Evolutionary conservation across 2,797 vertebrate genomes (phyloP), one percentile per base, ranked within the genome.

Genomic region (Oreochromis grahami): DNA sequence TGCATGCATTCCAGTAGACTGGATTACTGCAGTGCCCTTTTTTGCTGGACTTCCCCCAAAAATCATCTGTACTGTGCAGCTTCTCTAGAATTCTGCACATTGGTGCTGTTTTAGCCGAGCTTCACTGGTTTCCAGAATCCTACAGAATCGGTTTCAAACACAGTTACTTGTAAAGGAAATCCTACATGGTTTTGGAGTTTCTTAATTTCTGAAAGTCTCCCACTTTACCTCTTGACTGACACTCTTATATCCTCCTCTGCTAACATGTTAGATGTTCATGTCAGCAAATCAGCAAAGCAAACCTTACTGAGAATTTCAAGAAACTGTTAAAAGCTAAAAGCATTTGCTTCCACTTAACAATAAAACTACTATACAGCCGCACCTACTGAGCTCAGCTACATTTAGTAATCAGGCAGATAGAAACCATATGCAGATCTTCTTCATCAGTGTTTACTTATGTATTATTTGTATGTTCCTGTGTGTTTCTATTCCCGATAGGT

Each of bases 361-460:
- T 38, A 38, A 63, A 36, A 65, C 7, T 0, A 65, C 34, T 9
- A 38, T 0, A 38, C 60, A 65, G 60, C 34, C 1, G 0, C 17
- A 38, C 58, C 10, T 36, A 60, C 58, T 63, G 32, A 63, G 58
- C 32, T n/a, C 58, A 60, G 19, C 32, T 0, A 8, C 34, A 38
- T 63, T n/a, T 63, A 63, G 19, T 0, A 38, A 63, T 38, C 19
- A 63, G 58, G 58, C 0, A 63, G 29, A 19, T 34, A 2, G 5
- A 63, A 36, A 63, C 32, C 58, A 63, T 0, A 63, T 2, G 32
- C 58, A 38, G 32, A 38, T n/a, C 1, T 38, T 63, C 32, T 2
- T 63, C 58, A n/a, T 63, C 19, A 0, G 6, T 13, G 19, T 63
- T 63, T 63, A 36, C 58, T 8, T 0, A 63, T 0, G 10, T 13